Conservation (phyloP, 2,888 invertebrate genomes). For the Sminthurinus aureus region DNA sequence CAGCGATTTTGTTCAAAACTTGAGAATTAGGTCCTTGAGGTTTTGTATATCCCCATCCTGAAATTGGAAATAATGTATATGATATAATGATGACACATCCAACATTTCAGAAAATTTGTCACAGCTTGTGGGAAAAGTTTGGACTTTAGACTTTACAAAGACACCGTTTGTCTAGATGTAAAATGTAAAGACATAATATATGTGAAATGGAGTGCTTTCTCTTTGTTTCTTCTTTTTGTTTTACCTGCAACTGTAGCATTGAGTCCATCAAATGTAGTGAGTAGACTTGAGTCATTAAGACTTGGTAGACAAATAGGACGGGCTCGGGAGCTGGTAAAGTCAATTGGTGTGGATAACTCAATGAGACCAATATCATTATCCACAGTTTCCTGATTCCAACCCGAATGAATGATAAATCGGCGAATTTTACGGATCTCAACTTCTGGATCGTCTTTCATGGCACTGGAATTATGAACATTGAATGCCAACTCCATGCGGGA, state of each 20-base stretch:
- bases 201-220: background rate
- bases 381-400: slow-evolving; percentile 37
- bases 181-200: too few relatives aligned
- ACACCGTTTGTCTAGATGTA: too few relatives aligned
- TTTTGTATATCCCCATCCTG: background rate
- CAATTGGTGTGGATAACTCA: slow-evolving; percentile 38
- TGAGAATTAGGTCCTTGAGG: slow-evolving; percentile 39
- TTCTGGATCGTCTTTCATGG: background rate
- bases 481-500: slow-evolving; percentile 21
- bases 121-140: too few relatives aligned
- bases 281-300: background rate
- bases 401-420: slow-evolving; percentile 39
- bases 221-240: slow-evolving; percentile 40
- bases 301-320: slow-evolving; percentile 48
- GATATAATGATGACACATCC: too few relatives aligned
- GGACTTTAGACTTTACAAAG: too few relatives aligned
- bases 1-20: slow-evolving; percentile 41
- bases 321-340: slow-evolving; percentile 18
- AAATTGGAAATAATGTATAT: background rate
- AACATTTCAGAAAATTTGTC: too few relatives aligned
- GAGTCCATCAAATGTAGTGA: slow-evolving; percentile 33
- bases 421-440: slow-evolving; percentile 30
- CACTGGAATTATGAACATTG: slow-evolving; percentile 31
- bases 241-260: slow-evolving; percentile 48
- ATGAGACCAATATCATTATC: slow-evolving; percentile 45